phyloP scores from a whole-genome alignment of 1,140 invertebrate species.

The Hylaeus volcanicus region DNA sequence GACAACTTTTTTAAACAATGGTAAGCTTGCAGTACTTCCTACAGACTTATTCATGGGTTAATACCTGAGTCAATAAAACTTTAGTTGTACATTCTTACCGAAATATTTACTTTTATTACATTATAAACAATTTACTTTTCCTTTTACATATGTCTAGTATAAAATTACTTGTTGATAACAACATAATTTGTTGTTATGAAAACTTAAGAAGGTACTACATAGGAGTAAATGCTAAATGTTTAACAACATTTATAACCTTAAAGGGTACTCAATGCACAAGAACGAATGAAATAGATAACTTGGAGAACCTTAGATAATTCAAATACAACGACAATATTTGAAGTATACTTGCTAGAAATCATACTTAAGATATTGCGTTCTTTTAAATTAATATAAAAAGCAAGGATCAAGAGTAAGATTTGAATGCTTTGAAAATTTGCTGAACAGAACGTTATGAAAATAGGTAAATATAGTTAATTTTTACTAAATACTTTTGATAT shows the following conservation, averaged over 20 bases:
- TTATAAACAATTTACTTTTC: slow-evolving; percentile 30
- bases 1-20: slow-evolving; percentile 41
- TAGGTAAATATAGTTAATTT: slow-evolving; percentile 33
- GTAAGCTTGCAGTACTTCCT: slow-evolving; percentile 44
- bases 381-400: slow-evolving; percentile 1
- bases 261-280: slow-evolving; percentile 30
- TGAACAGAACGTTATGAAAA: slow-evolving; percentile 7
- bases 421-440: slow-evolving; percentile 15
- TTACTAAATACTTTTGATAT: slow-evolving; percentile 20
- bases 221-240: slow-evolving; percentile 29
- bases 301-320: slow-evolving; percentile 38
- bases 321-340: slow-evolving; percentile 51
- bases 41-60: slow-evolving; percentile 13
- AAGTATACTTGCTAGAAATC: slow-evolving; percentile 34
- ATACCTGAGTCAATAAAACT: slow-evolving; percentile 31
- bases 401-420: not conserved
- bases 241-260: slow-evolving; percentile 33
- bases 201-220: slow-evolving; percentile 33
- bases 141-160: slow-evolving; percentile 20
- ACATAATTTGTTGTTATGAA: slow-evolving; percentile 22
- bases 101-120: slow-evolving; percentile 33
- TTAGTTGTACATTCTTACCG: slow-evolving; percentile 33
- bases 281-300: slow-evolving; percentile 39
- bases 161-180: slow-evolving; percentile 16
- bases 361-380: slow-evolving; percentile 21